Evolutionary conservation across 2,888 invertebrate species (phyloP).

Genomic region (Unio pictorum): DNA sequence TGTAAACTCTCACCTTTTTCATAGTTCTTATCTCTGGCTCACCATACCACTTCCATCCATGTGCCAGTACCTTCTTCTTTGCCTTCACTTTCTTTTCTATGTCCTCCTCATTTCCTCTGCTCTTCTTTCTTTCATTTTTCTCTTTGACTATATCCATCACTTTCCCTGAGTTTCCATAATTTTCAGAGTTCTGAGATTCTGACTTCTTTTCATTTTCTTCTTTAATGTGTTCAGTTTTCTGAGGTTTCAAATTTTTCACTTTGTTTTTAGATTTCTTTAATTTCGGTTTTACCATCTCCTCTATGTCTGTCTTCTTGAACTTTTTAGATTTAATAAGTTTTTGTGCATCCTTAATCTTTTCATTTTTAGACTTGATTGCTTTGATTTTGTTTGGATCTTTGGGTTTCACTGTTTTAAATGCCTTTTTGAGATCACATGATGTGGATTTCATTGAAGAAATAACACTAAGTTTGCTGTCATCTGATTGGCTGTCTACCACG

Average conservation of each 20-base stretch:
- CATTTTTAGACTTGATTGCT: constrained; percentile 8
- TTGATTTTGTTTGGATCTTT: constrained; percentile 8
- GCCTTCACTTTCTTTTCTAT: constrained; percentile 23
- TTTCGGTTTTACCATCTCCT: constrained; percentile 5
- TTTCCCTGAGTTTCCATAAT: constrained; percentile 2
- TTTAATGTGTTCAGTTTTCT: constrained; percentile 12
- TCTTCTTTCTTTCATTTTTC: constrained; percentile 8
- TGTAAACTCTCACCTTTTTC: constrained; percentile 26
- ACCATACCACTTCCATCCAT: constrained; percentile 61
- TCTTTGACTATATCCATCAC: constrained; percentile 3
- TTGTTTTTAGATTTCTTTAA: constrained; percentile 6
- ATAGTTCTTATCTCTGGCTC: constrained; percentile 51
- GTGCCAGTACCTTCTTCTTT: constrained; percentile 31
- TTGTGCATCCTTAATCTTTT: neutral
- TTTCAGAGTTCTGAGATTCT: constrained; percentile 3
- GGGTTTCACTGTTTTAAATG: constrained; percentile 1
- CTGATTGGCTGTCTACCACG: neutral
- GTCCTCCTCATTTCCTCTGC: constrained; percentile 12
- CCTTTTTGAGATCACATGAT: neutral
- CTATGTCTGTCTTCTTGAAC: neutral
- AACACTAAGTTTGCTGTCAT: neutral
- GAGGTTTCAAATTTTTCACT: constrained; percentile 10
- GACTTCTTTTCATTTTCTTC: constrained; percentile 5
- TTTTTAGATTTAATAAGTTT: constrained; percentile 2
- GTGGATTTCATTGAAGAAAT: constrained; percentile 3